Conservation (phyloP, 2,113 vertebrate genomes). For the Tor tambroides region DNA sequence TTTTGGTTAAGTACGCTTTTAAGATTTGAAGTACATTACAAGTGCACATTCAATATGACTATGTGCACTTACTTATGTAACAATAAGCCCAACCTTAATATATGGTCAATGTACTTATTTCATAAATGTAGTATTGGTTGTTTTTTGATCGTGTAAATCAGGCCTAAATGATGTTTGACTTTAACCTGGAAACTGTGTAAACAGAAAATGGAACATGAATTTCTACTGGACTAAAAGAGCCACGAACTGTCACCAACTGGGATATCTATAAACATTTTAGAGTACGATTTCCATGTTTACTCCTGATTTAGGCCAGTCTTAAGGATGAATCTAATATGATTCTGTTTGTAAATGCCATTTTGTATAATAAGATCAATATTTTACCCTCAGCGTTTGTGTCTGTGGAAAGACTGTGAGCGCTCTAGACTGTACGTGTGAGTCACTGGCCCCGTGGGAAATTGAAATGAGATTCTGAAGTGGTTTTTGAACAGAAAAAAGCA, state of each 20-base stretch:
- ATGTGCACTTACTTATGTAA: not conserved
- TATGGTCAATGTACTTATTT: not conserved
- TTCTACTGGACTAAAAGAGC: not conserved
- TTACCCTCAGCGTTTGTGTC: not conserved
- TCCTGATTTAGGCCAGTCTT: not conserved
- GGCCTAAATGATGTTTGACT: not conserved
- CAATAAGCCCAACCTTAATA: not conserved
- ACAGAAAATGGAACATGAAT: not conserved
- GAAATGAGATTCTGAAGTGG: slow-evolving; percentile 35
- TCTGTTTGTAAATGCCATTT: not conserved
- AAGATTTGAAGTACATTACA: no score
- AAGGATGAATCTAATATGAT: not conserved
- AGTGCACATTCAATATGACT: not conserved
- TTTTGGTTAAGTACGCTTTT: no score
- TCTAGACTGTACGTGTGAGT: not conserved
- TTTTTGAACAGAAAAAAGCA: slow-evolving; percentile 23
- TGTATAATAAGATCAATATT: slow-evolving; percentile 21
- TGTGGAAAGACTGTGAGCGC: not conserved
- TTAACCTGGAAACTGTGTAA: not conserved
- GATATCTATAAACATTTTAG: not conserved
- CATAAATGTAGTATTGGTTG: not conserved
- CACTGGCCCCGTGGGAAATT: slow-evolving; percentile 38
- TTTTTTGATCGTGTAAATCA: not conserved
- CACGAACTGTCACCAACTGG: not conserved
- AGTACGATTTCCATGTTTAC: not conserved